Conservation (phyloP, 2,888 invertebrate genomes). For the Polymixis flavicincta region DNA sequence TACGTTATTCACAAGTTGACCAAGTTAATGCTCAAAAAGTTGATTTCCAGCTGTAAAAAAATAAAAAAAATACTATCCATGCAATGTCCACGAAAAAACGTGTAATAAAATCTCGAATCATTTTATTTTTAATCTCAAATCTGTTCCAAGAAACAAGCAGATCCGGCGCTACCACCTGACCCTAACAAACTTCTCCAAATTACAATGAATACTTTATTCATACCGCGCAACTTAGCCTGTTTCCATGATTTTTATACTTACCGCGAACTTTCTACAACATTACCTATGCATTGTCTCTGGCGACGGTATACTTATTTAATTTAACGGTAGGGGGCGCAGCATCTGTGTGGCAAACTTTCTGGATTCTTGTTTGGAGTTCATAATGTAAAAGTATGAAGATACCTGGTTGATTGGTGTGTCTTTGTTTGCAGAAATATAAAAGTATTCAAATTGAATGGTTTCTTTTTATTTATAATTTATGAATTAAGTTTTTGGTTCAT, state of each 20-base stretch:
- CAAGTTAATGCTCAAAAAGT: too few species aligned
- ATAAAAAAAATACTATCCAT: too few species aligned
- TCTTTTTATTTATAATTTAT: not conserved
- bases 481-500: not conserved
- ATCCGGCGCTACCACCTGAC: slow-evolving; percentile 71
- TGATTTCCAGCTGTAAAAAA: too few species aligned
- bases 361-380: slow-evolving; percentile 58
- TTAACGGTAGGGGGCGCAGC: slow-evolving; percentile 70
- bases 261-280: slow-evolving; percentile 82
- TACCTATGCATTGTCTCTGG: slow-evolving; percentile 88
- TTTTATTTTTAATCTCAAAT: slow-evolving; percentile 3
- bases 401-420: slow-evolving; percentile 49
- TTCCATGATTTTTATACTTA: slow-evolving; percentile 88
- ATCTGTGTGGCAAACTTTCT: slow-evolving; percentile 62
- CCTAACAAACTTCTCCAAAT: slow-evolving; percentile 70
- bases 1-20: too few species aligned
- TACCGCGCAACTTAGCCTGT: slow-evolving; percentile 78
- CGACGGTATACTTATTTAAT: slow-evolving; percentile 81
- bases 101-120: not conserved
- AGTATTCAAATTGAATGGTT: not conserved
- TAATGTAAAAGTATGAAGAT: slow-evolving; percentile 61
- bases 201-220: slow-evolving; percentile 88
- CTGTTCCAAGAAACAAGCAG: slow-evolving; percentile 17
- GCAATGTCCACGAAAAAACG: not conserved
- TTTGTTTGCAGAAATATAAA: slow-evolving; percentile 1